Evolutionary conservation across 2,797 vertebrate genomes (phyloP), one percentile per base, ranked within the genome.

Genomic region (Acrocephalus scirpaceus): DNA sequence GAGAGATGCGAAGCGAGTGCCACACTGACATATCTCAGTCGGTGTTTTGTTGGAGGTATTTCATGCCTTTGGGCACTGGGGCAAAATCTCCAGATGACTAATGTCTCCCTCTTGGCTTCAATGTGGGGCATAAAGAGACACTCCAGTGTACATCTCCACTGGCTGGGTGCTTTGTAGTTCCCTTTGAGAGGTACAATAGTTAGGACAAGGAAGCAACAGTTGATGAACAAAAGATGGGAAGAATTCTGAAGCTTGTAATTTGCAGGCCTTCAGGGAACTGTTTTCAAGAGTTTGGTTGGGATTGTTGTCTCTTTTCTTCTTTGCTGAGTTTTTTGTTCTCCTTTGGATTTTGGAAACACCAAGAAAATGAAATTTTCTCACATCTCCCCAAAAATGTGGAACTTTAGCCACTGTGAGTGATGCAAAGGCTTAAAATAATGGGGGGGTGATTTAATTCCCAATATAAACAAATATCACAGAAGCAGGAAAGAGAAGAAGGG

Each of bases 1-100:
- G 90, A 51, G 88, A 87, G 86, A 95, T 71, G 92, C 88, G 83
- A 90, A 97, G 67, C 36, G 78, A 70, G 85, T 77, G 64, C 92
- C 94, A 77, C 69, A 73, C 93, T 92, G 88, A 96, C 92, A 87
- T 78, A 82, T 91, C 90, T 97, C 92, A 86, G 82, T 90, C 65
- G 71, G 87, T 47, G 94, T 93, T 96, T 97, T 92, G 67, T 95
- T 93, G 88, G 95, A 97, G 94, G 88, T 94, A 95, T 96, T 97
- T 96, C 85, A 90, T 92, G 90, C 89, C 94, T 97, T 90, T 58
- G 65, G 88, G 95, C 86, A 66, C 23, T 58, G 88, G 85, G 90
- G 78, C 75, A 93, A 29, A 58, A 81, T 95, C 90, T 95, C 76
- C 92, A 96, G 90, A 96, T 95, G 96, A 97, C 38, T 78, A 94